A percentile compares a stretch with the other conserved stretches of the same genome.
Conservation (phyloP, 2,113 vertebrate species). For the Tapirus terrestris region DNA sequence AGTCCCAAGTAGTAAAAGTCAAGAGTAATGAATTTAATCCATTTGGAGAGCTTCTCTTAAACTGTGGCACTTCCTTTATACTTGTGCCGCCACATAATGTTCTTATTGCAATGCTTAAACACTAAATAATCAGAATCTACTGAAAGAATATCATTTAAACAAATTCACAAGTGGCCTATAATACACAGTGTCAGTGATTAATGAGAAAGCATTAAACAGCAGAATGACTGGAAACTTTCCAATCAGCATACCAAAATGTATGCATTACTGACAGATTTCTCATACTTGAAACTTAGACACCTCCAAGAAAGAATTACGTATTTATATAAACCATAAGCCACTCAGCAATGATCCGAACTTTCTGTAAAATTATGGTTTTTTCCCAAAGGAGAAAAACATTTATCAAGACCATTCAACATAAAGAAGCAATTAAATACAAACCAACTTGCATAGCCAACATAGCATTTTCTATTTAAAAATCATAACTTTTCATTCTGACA, state of each 20-base stretch:
- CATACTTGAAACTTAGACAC: conserved; percentile 58
- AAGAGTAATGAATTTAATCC: conserved; percentile 33
- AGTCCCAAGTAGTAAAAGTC: conserved; percentile 38
- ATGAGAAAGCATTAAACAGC: conserved; percentile 63
- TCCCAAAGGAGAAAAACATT: conserved; percentile 51
- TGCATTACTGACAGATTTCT: conserved; percentile 55
- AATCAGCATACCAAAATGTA: conserved; percentile 37
- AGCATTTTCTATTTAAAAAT: conserved; percentile 53
- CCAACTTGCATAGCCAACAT: conserved; percentile 37
- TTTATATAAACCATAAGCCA: conserved; percentile 54
- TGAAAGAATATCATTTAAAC: conserved; percentile 49
- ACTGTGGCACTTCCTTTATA: background rate
- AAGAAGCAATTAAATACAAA: conserved; percentile 65
- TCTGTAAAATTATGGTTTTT: background rate
- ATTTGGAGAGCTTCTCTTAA: conserved; percentile 38
- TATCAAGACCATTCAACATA: conserved; percentile 31
- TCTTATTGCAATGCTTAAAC: conserved; percentile 31
- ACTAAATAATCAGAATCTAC: conserved; percentile 32
- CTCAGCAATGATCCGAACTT: conserved; percentile 34
- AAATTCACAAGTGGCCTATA: conserved; percentile 60
- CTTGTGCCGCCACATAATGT: background rate
- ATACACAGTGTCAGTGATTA: conserved; percentile 59
- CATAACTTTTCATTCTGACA: conserved; percentile 66
- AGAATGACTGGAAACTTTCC: conserved; percentile 64
- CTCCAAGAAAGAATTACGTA: conserved; percentile 39